Evolutionary conservation across 1,140 invertebrate species (phyloP).

Genomic region (Zaprionus kolodkinae): DNA sequence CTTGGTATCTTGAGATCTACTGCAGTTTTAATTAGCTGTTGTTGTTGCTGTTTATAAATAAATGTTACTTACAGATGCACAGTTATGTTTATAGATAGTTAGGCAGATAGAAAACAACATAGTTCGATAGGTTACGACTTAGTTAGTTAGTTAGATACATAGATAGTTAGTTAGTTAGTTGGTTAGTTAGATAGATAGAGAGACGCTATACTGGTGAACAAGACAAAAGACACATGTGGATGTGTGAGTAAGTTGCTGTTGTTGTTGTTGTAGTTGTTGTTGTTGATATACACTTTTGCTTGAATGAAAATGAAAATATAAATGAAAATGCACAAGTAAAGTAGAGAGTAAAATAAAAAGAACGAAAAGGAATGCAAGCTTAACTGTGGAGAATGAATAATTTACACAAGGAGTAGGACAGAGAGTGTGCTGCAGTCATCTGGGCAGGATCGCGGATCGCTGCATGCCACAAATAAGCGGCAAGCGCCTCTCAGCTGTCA

Average conservation of each 20-base stretch:
- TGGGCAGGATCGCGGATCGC: conserved; percentile 29
- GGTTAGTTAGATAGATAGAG: conserved; percentile 36
- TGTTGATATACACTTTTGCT: conserved; percentile 44
- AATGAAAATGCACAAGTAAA: conserved; percentile 2
- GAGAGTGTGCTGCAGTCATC: conserved; percentile 10
- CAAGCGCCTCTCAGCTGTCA: conserved; percentile 82
- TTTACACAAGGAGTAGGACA: conserved; percentile 51
- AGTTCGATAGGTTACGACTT: conserved; percentile 5
- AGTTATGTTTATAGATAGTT: conserved; percentile 42
- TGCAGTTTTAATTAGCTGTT: conserved; percentile 70
- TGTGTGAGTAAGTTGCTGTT: conserved; percentile 82
- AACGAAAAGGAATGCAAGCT: conserved; percentile 44
- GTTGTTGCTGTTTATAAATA: conserved; percentile 51
- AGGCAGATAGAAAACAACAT: conserved; percentile 35
- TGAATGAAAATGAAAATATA: conserved; percentile 46
- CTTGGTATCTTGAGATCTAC: conserved; percentile 18
- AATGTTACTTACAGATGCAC: conserved; percentile 38
- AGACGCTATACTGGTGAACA: conserved; percentile 78
- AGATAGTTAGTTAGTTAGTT: conserved; percentile 38
- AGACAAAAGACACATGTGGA: conserved; percentile 84
- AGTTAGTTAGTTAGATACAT: conserved; percentile 20
- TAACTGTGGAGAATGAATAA: conserved; percentile 73
- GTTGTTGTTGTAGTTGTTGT: conserved; percentile 58
- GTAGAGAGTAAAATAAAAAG: conserved; percentile 33
- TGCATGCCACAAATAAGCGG: conserved; percentile 77